Evolutionary conservation across 2,113 vertebrate genomes (phyloP).

Genomic region (Narcine bancroftii): DNA sequence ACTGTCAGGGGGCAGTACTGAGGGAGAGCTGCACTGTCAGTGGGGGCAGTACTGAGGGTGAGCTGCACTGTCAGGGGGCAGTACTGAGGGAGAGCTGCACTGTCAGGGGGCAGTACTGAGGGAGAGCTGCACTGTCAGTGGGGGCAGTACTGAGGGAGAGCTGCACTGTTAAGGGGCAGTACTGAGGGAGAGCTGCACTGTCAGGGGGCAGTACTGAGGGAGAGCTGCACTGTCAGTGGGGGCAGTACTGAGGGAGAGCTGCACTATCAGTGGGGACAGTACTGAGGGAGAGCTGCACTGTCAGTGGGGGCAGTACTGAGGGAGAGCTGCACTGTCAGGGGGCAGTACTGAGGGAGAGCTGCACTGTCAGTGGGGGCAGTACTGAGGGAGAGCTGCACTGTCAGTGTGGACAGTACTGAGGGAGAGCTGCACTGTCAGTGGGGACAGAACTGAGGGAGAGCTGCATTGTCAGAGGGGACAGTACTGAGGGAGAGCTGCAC

Average conservation of each 20-base stretch:
- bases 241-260: neutral
- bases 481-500: neutral
- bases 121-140: neutral
- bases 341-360: neutral
- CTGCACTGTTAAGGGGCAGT: neutral
- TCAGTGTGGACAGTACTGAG: neutral
- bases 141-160: neutral
- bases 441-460: neutral
- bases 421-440: neutral
- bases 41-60: neutral
- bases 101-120: neutral
- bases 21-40: neutral
- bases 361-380: neutral
- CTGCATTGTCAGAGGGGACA: neutral
- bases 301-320: neutral
- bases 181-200: neutral
- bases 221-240: neutral
- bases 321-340: neutral
- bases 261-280: neutral
- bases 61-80: neutral
- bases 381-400: neutral
- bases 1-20: neutral
- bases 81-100: neutral
- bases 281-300: neutral
- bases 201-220: neutral